Conservation (phyloP, 2,113 vertebrate species). For the Cyprinodon tularosa region DNA sequence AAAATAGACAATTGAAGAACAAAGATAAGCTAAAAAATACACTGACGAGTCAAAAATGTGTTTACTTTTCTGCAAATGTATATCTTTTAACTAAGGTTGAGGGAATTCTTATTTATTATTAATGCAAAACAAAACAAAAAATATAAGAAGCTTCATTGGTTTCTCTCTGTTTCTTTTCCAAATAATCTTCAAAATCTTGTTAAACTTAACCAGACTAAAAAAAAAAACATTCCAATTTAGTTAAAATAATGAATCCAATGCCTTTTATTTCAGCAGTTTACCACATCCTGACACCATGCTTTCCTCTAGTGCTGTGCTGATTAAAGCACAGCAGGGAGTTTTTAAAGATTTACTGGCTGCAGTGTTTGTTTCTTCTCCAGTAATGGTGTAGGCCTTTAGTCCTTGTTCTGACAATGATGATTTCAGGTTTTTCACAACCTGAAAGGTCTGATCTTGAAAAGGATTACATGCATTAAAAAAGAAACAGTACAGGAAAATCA, state of each 20-base stretch:
- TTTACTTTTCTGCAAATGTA: too few relatives aligned
- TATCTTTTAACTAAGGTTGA: too few relatives aligned
- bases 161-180: neutral
- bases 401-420: conserved; percentile 15
- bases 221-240: conserved; percentile 12
- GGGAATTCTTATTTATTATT: neutral
- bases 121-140: neutral
- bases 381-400: conserved; percentile 25
- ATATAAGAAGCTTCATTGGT: neutral
- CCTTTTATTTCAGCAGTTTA: conserved; percentile 25
- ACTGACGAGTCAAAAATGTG: too few relatives aligned
- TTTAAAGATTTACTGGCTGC: conserved; percentile 42
- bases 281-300: conserved; percentile 18
- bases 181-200: conserved; percentile 31
- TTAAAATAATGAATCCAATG: conserved; percentile 45
- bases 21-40: too few relatives aligned
- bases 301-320: conserved; percentile 40
- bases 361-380: conserved; percentile 30
- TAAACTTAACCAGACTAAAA: conserved; percentile 23
- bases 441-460: too few relatives aligned
- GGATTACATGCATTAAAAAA: too few relatives aligned
- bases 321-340: conserved; percentile 47
- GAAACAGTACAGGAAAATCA: too few relatives aligned
- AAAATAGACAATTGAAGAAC: too few relatives aligned
- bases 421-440: conserved; percentile 2